phyloP scores from a whole-genome alignment of 2,113 vertebrate species.

The Suncus etruscus region DNA sequence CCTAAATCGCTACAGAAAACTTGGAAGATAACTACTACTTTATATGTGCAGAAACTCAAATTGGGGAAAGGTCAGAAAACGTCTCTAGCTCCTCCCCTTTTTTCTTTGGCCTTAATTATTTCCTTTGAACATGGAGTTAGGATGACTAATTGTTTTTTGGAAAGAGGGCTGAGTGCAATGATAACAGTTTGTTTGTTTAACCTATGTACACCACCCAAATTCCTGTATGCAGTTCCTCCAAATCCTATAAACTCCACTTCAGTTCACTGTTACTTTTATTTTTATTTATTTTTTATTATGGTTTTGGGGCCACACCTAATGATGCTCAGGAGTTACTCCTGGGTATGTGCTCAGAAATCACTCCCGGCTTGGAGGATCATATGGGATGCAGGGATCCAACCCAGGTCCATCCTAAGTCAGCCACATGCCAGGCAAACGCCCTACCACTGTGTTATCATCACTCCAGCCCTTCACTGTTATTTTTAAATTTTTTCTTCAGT shows the following conservation, averaged over 20 bases:
- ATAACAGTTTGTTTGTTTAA: not conserved
- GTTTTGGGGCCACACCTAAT: too few relatives aligned
- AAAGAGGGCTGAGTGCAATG: not conserved
- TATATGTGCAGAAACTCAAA: not conserved
- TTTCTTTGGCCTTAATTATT: too few relatives aligned
- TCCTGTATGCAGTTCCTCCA: not conserved
- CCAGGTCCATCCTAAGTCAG: too few relatives aligned
- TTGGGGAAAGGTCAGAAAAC: constrained; percentile 15
- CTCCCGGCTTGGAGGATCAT: too few relatives aligned
- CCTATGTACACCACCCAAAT: not conserved
- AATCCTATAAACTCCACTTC: not conserved
- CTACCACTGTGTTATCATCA: too few relatives aligned
- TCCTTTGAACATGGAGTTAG: not conserved
- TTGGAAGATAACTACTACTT: constrained; percentile 7
- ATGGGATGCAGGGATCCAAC: too few relatives aligned
- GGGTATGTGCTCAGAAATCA: too few relatives aligned
- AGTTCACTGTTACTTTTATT: too few relatives aligned
- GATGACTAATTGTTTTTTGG: not conserved
- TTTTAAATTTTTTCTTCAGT: constrained; percentile 22
- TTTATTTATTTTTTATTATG: not conserved
- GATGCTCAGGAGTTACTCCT: too few relatives aligned
- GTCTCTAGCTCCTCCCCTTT: not conserved
- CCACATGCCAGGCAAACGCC: too few relatives aligned
- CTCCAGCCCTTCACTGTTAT: not conserved
- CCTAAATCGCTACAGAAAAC: not conserved